A percentile compares a stretch with the other conserved stretches of the same genome.
Conservation (phyloP, 2,797 vertebrate genomes). For the Brachyalestes nurse region DNA sequence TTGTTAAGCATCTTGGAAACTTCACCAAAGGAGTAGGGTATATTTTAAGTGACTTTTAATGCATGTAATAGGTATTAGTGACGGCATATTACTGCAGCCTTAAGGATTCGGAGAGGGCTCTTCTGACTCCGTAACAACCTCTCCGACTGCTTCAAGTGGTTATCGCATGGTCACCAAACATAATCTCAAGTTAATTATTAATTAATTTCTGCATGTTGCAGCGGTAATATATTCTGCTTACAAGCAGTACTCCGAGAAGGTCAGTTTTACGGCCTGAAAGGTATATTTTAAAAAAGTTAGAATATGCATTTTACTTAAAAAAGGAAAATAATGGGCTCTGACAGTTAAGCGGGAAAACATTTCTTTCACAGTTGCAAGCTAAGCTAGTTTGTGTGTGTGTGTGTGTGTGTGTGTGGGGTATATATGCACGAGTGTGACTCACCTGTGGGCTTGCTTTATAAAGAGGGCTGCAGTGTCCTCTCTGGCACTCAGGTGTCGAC, state of each 20-base stretch:
- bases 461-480: conserved; percentile 8
- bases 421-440: conserved; percentile 21
- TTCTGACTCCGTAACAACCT: conserved; percentile 34
- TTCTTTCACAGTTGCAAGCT: not conserved
- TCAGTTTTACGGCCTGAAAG: conserved; percentile 25
- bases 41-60: conserved; percentile 14
- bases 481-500: conserved; percentile 35
- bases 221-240: conserved; percentile 42
- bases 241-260: conserved; percentile 25
- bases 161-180: conserved; percentile 50
- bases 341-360: conserved; percentile 11
- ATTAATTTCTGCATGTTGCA: conserved; percentile 59
- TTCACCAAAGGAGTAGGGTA: not conserved
- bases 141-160: conserved; percentile 40
- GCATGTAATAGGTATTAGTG: conserved; percentile 28
- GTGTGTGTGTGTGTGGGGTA: not conserved
- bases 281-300: not conserved
- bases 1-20: conserved; percentile 12
- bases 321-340: conserved; percentile 4
- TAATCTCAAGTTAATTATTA: conserved; percentile 57
- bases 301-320: not conserved
- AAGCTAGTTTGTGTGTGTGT: not conserved
- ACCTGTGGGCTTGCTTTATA: conserved; percentile 35
- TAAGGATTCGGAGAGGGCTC: conserved; percentile 33
- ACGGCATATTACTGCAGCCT: conserved; percentile 3